Evolutionary conservation across 2,113 vertebrate species (phyloP).

Genomic region (Perccottus glenii): DNA sequence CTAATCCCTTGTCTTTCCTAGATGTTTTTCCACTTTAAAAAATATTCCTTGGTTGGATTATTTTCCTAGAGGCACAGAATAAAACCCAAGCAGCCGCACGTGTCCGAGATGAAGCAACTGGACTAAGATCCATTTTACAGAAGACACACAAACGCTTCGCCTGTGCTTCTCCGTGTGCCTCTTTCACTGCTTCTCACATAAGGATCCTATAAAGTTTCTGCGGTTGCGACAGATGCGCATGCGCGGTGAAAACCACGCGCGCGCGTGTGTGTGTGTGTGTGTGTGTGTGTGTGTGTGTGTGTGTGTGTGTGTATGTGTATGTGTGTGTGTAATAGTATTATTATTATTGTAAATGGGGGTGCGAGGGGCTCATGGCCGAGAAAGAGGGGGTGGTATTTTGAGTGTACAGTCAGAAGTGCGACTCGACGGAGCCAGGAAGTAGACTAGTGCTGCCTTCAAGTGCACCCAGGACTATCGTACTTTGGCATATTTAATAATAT

Average conservation of each 20-base stretch:
- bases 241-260: constrained; percentile 36
- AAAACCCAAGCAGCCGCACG: background rate
- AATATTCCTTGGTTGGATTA: no score
- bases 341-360: constrained; percentile 71
- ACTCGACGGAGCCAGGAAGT: constrained; percentile 78
- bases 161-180: background rate
- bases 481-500: constrained; percentile 3
- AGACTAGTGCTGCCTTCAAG: constrained; percentile 68
- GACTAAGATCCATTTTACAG: background rate
- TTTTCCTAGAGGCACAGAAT: no score
- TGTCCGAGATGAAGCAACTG: background rate
- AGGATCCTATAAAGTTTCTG: constrained; percentile 65
- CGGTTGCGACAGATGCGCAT: constrained; percentile 35
- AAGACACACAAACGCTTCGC: constrained; percentile 7
- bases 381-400: constrained; percentile 59
- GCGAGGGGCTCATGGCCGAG: constrained; percentile 9
- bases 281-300: no score
- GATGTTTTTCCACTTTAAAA: no score
- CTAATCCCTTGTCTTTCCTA: no score
- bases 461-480: constrained; percentile 35
- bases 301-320: constrained; percentile 38
- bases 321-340: constrained; percentile 67
- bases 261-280: constrained; percentile 22
- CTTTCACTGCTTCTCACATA: constrained; percentile 50
- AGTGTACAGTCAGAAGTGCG: constrained; percentile 74